Evolutionary conservation across 2,797 vertebrate genomes (phyloP).

Genomic region (Stomatorhinus walkeri): DNA sequence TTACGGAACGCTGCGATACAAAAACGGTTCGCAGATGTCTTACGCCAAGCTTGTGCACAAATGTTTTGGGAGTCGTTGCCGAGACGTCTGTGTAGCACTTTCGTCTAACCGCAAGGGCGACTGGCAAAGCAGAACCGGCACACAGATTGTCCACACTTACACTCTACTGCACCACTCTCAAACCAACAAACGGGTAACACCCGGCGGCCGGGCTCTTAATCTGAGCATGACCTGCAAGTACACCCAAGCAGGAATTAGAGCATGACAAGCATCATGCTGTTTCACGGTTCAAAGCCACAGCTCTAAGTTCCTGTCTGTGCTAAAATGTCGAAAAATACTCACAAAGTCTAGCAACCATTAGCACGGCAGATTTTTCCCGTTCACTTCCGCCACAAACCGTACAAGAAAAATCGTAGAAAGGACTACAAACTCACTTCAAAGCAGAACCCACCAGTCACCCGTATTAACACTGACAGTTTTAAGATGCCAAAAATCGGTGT

Average conservation of each 20-base stretch:
- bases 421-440: neutral
- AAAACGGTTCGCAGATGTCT: neutral
- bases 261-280: neutral
- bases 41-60: neutral
- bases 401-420: neutral
- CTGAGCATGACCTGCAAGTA: slow-evolving; percentile 15
- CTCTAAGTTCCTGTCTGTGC: neutral
- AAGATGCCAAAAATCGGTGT: neutral
- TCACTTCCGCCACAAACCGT: neutral
- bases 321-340: neutral
- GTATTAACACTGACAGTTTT: neutral
- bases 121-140: neutral
- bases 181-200: neutral
- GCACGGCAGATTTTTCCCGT: neutral
- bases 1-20: neutral
- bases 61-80: neutral
- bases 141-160: neutral
- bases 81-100: neutral
- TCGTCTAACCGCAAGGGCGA: neutral
- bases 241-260: neutral
- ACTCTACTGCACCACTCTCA: neutral
- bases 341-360: neutral
- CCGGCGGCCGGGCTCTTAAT: neutral
- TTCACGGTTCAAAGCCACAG: neutral
- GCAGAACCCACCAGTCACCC: neutral